A percentile compares a stretch with the other conserved stretches of the same genome.
phyloP scores from a whole-genome alignment of 2,113 vertebrate species.

The Gambusia affinis region DNA sequence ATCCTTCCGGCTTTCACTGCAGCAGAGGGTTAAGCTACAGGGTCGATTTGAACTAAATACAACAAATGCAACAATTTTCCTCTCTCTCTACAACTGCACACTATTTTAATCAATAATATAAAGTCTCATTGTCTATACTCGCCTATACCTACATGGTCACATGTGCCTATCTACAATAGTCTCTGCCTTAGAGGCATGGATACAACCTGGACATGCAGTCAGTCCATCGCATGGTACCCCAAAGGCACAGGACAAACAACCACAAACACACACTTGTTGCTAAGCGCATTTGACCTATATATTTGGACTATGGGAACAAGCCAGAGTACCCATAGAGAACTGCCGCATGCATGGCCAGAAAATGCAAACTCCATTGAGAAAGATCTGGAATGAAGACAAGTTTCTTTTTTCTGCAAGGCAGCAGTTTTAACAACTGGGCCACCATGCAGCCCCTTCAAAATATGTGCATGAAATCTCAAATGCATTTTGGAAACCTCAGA shows the following conservation, averaged over 20 bases:
- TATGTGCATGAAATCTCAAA: background rate
- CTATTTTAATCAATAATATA: background rate
- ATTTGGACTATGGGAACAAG: background rate
- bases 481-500: background rate
- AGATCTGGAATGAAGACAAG: background rate
- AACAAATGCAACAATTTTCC: background rate
- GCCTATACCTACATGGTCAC: background rate
- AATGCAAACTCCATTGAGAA: background rate
- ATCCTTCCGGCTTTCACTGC: too few species aligned
- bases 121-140: background rate
- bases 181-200: background rate
- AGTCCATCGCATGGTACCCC: too few species aligned
- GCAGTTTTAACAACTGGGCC: too few species aligned
- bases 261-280: too few species aligned
- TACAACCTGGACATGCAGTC: background rate
- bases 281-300: background rate
- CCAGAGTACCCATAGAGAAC: background rate
- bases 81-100: background rate
- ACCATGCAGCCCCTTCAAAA: background rate
- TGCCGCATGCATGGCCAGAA: background rate
- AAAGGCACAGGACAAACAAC: too few species aligned
- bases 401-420: background rate
- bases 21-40: too few species aligned
- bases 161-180: background rate
- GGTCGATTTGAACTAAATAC: too few species aligned